Evolutionary conservation across 2,888 invertebrate genomes (phyloP).

Genomic region (Xestia ashworthii): DNA sequence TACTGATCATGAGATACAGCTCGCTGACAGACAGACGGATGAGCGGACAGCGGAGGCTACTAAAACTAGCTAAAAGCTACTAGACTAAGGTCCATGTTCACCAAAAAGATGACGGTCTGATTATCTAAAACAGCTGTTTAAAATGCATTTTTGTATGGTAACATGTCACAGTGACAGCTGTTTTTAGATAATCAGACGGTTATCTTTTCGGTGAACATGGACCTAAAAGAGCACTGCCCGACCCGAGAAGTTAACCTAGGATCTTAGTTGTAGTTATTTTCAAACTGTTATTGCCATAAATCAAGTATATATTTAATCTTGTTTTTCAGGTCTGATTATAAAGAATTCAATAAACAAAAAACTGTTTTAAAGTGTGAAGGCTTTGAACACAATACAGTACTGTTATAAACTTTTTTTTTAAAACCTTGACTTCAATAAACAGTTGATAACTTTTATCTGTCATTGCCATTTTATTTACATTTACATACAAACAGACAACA

Average conservation of each 20-base stretch:
- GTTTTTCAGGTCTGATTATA: neutral
- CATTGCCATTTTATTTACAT: constrained; percentile 37
- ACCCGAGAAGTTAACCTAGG: no score
- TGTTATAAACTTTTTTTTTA: constrained; percentile 8
- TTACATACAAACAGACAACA: constrained; percentile 29
- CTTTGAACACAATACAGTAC: constrained; percentile 6
- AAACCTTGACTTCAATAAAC: constrained; percentile 43
- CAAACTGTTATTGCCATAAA: neutral
- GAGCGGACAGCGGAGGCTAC: no score
- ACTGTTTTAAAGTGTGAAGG: neutral
- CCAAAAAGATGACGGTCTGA: no score
- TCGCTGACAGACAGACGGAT: no score
- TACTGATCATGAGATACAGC: no score
- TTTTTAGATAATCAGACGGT: no score
- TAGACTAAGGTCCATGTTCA: no score
- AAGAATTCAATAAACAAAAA: neutral
- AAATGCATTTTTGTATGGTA: no score
- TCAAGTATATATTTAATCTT: neutral
- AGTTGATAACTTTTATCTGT: constrained; percentile 47
- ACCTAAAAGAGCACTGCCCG: neutral
- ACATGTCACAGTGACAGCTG: no score
- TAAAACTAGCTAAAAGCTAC: no score
- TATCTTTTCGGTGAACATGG: no score
- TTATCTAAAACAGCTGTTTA: no score
- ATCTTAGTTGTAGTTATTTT: neutral